Base-by-base conservation (phyloP, 2,888 invertebrate genomes). In the Xylota segnis region DNA sequence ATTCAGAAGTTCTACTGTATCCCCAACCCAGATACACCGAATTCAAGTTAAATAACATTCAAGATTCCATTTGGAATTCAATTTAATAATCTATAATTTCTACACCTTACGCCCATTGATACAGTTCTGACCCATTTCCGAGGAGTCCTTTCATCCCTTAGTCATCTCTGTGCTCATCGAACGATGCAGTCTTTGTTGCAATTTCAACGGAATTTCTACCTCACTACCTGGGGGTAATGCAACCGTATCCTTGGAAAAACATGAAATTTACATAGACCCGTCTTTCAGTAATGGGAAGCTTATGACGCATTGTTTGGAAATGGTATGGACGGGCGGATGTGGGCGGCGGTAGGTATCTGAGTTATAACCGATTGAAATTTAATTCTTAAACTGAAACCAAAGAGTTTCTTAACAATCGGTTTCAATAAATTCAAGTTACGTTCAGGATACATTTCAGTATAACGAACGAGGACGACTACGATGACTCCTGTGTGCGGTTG, bases 341-440 rank as follows among this genome's bases (percentile, higher is more conserved):
- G n/a, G n/a, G n/a, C n/a, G n/a, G n/a, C n/a, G n/a, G n/a, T n/a
- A n/a, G 61, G 16, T 29, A 18, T 16, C 14, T 52, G 52, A 63
- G 18, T 63, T 54, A 40, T 32, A 63, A 29, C 32, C 32, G 37
- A 68, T 58, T 58, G 76, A 68, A 50, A 68, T 76, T 66, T 59
- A 66, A 68, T 76, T 59, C 75, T 54, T 34, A 29, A 58, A 45
- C 45, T n/a, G 66, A 76, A 76, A 68, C 52, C 76, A 34, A 52
- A 16, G 66, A 65, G 34, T 40, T 59, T 40, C 66, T 37, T 37
- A 45, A 56, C 47, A 58, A 76, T 65, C 37, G 12, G 18, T 40
- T 66, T 27, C 29, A 56, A 65, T 75, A 16, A 40, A 40, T 58
- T 66, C 18, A 59, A 18, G 27, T 47, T 43, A 34, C 47, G 27